Base-by-base conservation (phyloP, 2,113 vertebrate species). In the Lichenostomus cassidix region DNA sequence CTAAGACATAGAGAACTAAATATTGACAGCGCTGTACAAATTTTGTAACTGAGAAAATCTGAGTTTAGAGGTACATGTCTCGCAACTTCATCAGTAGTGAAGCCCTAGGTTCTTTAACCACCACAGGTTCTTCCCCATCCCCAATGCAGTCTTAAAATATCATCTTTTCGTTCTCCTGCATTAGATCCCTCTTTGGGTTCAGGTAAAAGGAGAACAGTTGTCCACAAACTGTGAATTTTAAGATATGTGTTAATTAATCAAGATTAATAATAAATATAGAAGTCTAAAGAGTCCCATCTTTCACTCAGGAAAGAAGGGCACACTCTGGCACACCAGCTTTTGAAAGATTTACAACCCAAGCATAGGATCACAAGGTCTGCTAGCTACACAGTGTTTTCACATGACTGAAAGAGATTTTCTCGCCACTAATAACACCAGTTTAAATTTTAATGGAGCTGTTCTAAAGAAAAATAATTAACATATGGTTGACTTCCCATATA, bases 391-490 rank as follows among this genome's bases (percentile, higher is more conserved):
- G 35, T 2, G 1, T 49, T 81, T 94, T 90, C 2, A 8, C 47
- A 18, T 16, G 53, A 64, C 59, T 85, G 53, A 58, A 90, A 63
- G 42, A 92, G 13, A 77, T 90, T 71, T 77, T 81, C 68, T 60
- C 56, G n/a, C 31, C 71, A 42, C 52, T 94, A 81, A 69, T 65
- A 90, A 75, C 21, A 92, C 29, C 37, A 62, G 77, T 68, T 88
- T 77, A 88, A 85, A 83, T 86, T 88, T 89, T 90, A 95, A 86
- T 78, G 56, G 41, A 25, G 73, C 58, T 95, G 44, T 53, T 94
- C 76, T 71, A 49, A 90, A 83, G 83, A 92, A 94, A 92, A 92
- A 94, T 89, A 92, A 94, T 90, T 86, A 96, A 93, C 90, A 87
- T 83, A 90, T 50, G 88, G 64, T 89, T 89, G 90, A 94, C 65